phyloP scores from a whole-genome alignment of 2,888 invertebrate species.

The Noctua fimbriata region DNA sequence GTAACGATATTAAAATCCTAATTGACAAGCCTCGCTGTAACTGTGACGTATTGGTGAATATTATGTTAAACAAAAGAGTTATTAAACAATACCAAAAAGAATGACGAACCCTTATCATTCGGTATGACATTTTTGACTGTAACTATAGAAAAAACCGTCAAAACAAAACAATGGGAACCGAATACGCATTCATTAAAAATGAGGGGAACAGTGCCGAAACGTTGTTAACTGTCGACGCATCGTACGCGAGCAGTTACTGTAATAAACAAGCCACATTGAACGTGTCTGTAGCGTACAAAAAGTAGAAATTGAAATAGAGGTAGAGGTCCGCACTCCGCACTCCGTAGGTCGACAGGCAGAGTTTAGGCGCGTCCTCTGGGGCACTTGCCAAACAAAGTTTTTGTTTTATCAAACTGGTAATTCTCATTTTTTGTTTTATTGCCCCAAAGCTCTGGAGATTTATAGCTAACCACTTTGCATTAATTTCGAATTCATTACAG shows the following conservation, averaged over 20 bases:
- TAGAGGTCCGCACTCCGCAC: slow-evolving; percentile 65
- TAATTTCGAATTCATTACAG: slow-evolving; percentile 89
- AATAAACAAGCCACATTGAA: slow-evolving; percentile 69
- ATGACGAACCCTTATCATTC: slow-evolving; percentile 20
- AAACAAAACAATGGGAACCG: slow-evolving; percentile 39
- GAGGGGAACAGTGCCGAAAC: slow-evolving; percentile 14
- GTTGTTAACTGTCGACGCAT: slow-evolving; percentile 34
- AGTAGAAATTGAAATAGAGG: slow-evolving; percentile 78
- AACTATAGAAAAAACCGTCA: slow-evolving; percentile 18
- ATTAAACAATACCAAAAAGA: slow-evolving; percentile 12
- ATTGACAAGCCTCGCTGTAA: slow-evolving; percentile 23
- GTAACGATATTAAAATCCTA: slow-evolving; percentile 60
- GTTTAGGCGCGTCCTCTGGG: slow-evolving; percentile 79
- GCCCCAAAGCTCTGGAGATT: slow-evolving; percentile 86
- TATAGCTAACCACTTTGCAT: slow-evolving; percentile 88
- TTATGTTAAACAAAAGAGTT: slow-evolving; percentile 18
- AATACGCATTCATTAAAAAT: slow-evolving; percentile 43
- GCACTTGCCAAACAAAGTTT: slow-evolving; percentile 87
- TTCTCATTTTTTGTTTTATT: slow-evolving; percentile 89
- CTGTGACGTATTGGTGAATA: slow-evolving; percentile 25
- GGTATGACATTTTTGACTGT: slow-evolving; percentile 24
- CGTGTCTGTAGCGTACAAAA: slow-evolving; percentile 70
- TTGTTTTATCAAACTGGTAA: slow-evolving; percentile 88
- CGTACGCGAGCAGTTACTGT: slow-evolving; percentile 45
- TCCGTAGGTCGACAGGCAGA: slow-evolving; percentile 68